Percentiles rank a stretch among this genome's conserved stretches.
These are phyloP conservation scores for Arvicanthis niloticus DNA, from an alignment of 2,113 vertebrate genomes.

Conservation along the genomic window DNA sequence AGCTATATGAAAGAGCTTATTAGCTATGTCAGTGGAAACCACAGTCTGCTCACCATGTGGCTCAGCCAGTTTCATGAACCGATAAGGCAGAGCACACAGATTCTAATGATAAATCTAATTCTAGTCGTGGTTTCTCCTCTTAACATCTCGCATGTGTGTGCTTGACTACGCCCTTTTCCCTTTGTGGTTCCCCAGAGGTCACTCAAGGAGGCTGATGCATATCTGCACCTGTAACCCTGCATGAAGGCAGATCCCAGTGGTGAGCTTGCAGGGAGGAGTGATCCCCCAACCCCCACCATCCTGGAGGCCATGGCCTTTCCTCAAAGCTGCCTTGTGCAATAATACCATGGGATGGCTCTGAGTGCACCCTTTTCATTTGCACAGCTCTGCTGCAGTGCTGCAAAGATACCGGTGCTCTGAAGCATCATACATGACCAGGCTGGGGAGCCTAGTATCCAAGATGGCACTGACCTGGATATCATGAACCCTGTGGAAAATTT, in stretches of 20 bases:
- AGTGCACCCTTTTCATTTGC: background rate
- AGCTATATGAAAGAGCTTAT: background rate
- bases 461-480: background rate
- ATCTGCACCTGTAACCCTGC: background rate
- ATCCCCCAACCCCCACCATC: fast-evolving
- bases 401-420: background rate
- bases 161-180: background rate
- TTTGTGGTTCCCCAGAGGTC: background rate
- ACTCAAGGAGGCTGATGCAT: background rate
- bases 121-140: background rate
- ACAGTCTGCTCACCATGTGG: background rate
- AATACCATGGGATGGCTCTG: background rate
- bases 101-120: background rate
- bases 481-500: background rate
- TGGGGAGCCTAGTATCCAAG: background rate
- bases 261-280: background rate
- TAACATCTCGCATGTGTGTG: background rate
- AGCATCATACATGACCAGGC: background rate
- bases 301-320: background rate
- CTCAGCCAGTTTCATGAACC: background rate
- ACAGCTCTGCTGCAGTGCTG: background rate
- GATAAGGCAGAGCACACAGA: background rate
- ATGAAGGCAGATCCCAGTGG: background rate
- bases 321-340: background rate
- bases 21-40: no score